A percentile compares a stretch with the other conserved stretches of the same genome.
Evolutionary conservation across 1,140 invertebrate species (phyloP).

Genomic region (Mylabris phalerata): DNA sequence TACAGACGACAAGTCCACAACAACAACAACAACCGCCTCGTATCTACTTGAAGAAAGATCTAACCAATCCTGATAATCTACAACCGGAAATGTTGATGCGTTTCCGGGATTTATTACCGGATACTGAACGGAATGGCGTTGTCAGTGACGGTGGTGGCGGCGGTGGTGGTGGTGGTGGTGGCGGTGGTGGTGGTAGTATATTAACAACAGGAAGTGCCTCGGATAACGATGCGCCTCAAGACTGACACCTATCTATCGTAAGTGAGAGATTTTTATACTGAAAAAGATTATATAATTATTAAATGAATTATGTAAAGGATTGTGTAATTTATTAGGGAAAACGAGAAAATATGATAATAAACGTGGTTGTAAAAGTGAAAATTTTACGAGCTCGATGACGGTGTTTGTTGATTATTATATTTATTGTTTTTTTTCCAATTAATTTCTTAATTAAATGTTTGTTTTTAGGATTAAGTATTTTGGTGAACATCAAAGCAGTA

Average conservation of each 20-base stretch:
- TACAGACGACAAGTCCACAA: slow-evolving; percentile 28
- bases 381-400: slow-evolving; percentile 34
- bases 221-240: slow-evolving; percentile 39
- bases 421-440: slow-evolving; percentile 27
- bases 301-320: background rate
- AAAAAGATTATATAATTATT: slow-evolving; percentile 8
- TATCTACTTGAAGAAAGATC: slow-evolving; percentile 49
- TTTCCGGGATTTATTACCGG: slow-evolving; percentile 39
- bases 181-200: slow-evolving; percentile 13
- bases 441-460: slow-evolving; percentile 13
- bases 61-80: slow-evolving; percentile 48
- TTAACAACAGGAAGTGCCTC: slow-evolving; percentile 33
- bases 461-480: slow-evolving; percentile 23
- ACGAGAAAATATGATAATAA: background rate
- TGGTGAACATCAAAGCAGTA: slow-evolving; percentile 37
- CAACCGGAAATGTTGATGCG: slow-evolving; percentile 47
- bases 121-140: slow-evolving; percentile 32
- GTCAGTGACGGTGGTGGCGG: too few species aligned
- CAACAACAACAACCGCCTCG: slow-evolving; percentile 39
- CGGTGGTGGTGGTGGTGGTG: too few species aligned
- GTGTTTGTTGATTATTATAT: slow-evolving; percentile 40
- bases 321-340: slow-evolving; percentile 8
- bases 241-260: slow-evolving; percentile 40
- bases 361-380: slow-evolving; percentile 35
- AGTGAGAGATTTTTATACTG: slow-evolving; percentile 37